phyloP scores from a whole-genome alignment of 1,140 invertebrate genomes.

The Cryptotermes secundus region DNA sequence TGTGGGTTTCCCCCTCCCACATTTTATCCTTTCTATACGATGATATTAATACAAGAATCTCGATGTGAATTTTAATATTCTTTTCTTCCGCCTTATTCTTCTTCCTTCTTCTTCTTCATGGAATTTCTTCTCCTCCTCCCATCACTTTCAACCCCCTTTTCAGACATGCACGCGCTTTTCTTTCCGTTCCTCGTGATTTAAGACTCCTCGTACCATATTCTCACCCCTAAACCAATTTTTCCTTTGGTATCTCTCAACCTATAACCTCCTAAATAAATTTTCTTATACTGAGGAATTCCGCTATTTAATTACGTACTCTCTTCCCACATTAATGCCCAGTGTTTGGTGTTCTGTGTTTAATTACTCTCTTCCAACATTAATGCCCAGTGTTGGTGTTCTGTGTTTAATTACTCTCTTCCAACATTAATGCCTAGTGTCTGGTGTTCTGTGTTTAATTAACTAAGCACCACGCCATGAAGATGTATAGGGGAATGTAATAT shows the following conservation, averaged over 20 bases:
- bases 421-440: no score
- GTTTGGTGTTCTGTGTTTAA: no score
- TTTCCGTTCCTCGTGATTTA: neutral
- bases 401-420: no score
- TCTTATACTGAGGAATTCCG: neutral
- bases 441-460: no score
- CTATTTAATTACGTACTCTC: neutral
- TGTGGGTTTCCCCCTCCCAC: neutral
- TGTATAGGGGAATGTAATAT: no score
- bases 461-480: no score
- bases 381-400: no score
- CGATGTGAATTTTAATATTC: constrained; percentile 20
- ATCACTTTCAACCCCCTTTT: neutral
- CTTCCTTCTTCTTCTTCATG: neutral
- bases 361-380: no score
- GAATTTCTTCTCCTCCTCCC: neutral
- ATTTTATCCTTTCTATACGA: neutral
- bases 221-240: neutral
- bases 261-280: no score
- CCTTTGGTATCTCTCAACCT: neutral
- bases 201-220: neutral
- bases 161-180: neutral
- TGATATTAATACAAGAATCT: neutral
- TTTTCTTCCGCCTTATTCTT: neutral
- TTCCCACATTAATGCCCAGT: no score